Evolutionary conservation across 2,797 vertebrate species (phyloP).

Genomic region (Australoheros facetus): DNA sequence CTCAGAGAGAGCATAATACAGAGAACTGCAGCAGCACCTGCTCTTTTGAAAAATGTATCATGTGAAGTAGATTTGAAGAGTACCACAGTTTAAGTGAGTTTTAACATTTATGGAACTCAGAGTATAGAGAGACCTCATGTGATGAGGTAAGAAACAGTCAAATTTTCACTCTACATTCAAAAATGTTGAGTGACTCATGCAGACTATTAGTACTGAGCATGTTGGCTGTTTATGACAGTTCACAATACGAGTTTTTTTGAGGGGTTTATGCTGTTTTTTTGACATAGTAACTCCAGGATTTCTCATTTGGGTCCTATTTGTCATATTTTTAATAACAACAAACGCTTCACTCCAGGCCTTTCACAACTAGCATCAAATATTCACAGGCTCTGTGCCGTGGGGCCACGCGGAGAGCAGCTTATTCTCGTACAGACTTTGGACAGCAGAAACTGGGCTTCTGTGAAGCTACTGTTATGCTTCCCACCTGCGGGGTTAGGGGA

Average conservation of each 20-base stretch:
- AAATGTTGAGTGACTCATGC: not conserved
- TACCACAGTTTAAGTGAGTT: not conserved
- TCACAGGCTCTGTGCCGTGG: slow-evolving; percentile 41
- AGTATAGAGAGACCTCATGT: not conserved
- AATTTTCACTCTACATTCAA: not conserved
- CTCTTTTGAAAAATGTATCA: not conserved
- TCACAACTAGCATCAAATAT: slow-evolving; percentile 62
- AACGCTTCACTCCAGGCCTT: slow-evolving; percentile 27
- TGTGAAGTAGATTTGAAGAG: not conserved
- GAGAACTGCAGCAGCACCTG: not conserved
- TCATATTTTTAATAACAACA: slow-evolving; percentile 36
- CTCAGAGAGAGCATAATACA: slow-evolving; percentile 1
- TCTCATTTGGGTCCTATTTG: slow-evolving; percentile 16
- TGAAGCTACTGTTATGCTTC: slow-evolving; percentile 21
- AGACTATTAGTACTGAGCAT: not conserved
- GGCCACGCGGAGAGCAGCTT: not conserved
- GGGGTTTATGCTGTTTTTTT: not conserved
- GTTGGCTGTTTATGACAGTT: not conserved
- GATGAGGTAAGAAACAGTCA: not conserved
- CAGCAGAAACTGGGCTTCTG: slow-evolving; percentile 31
- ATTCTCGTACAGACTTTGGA: slow-evolving; percentile 14
- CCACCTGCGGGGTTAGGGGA: slow-evolving; percentile 39
- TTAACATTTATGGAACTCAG: slow-evolving; percentile 14
- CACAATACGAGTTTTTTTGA: not conserved
- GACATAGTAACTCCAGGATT: not conserved